Evolutionary conservation across 2,888 invertebrate genomes (phyloP), one percentile per base, ranked within the genome.

Genomic region (Cephus nigrinus): DNA sequence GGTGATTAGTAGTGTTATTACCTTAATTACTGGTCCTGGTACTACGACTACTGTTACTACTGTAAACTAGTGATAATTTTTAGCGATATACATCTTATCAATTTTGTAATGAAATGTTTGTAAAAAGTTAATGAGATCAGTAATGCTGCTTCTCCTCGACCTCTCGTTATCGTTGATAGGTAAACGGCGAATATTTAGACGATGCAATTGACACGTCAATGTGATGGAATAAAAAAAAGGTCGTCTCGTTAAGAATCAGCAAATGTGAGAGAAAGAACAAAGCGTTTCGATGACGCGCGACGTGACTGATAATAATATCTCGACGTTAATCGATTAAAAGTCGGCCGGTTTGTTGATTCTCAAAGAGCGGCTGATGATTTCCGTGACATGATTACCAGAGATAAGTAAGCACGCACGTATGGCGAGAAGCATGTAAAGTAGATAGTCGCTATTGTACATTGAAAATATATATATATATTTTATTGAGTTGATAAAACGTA

Each of bases 381-480:
- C 23, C 55, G 55, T 55, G 23, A 55, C 23, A 55, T 1, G 55
- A 55, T 55, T 55, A 9, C 1, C 23, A 55, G 55, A 55, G 55
- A 23, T 55, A 55, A 55, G 55, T 55, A 55, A 23, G 23, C 23
- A 55, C 55, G 55, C 55, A 55, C 23, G 5, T 23, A 55, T 23
- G 23, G 55, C 55, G 55, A 55, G 23, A 55, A 55, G 23, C 55
- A 55, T 55, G 55, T 55, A 23, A 55, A 34, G 55, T 73, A 40
- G 31, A 79, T 77, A 76, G 75, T 76, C 78, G 79, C 69, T 80
- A 78, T 82, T 80, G 82, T 80, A 83, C 77, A 81, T 80, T 83
- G 79, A 79, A 83, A 84, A 84, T 79, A 85, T 81, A 86, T 23
- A 55, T 80, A 83, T 84, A 85, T 87, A 87, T 84, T 87, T 87